Base-by-base conservation (phyloP, 2,888 invertebrate species). In the Caenorhabditis sulstoni region DNA sequence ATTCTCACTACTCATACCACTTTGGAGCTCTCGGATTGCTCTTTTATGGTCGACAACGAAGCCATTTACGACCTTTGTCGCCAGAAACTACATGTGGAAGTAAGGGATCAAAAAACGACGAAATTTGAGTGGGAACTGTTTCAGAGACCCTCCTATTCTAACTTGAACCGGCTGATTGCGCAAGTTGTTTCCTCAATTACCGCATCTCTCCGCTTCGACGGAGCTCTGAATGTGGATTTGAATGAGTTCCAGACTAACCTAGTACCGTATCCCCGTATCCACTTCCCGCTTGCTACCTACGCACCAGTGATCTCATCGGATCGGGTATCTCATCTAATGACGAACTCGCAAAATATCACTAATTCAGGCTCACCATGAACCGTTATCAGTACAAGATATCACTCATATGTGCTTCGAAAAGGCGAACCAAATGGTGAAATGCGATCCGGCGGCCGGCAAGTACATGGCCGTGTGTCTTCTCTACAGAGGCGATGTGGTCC, bases 1-100 rank as follows among this genome's bases (percentile, higher is more conserved):
- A 96, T 97, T 65, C 86, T 96, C 90, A 96, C 96, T 90, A 96
- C 96, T 80, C 96, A 97, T 92, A 96, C 96, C 65, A 96, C 96
- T 77, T 86, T 93, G 78, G 96, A 96, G 92, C 96, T 96, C 92
- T 95, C 95, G 0, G 96, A 96, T 93, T 96, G 96, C 92, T 96
- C 96, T 59, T 97, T 97, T 92, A 96, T 96, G 92, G 92, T 95
- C 47, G 96, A 96, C 92, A 96, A 96, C 88, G 96, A 96, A 90
- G 96, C 96, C 39, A 92, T 96, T 87, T 95, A 96, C 91, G 95
- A 96, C 89, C 95, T 96, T 86, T 96, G 96, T 91, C 93, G 95
- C 74, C 93, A 94, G 78, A 94, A 94, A 87, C 92, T 96, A 52
- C 94, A 86, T 39, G 82, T 87, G 16, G 85, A 87, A 58, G 84